Percentiles rank a stretch among this genome's conserved stretches.
These are phyloP conservation scores for Phania funesta DNA, from an alignment of 2,888 invertebrate species.

Conservation along the genomic window DNA sequence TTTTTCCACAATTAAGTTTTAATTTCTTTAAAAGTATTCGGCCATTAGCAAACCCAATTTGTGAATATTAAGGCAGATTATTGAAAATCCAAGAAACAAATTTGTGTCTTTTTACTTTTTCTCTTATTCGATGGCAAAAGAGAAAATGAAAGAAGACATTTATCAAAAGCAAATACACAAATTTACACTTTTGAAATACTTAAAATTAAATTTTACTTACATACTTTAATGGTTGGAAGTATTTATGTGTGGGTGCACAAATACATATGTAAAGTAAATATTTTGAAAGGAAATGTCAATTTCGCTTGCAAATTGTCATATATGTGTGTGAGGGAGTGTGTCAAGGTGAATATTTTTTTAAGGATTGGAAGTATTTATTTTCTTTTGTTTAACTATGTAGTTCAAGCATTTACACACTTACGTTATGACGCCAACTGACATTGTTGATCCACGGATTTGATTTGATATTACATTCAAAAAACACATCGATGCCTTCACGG, in stretches of 20 bases:
- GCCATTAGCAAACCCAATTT: constrained; percentile 46
- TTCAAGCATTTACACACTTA: constrained; percentile 82
- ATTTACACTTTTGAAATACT: too few species aligned
- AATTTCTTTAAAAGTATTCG: constrained; percentile 35
- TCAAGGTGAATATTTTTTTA: too few species aligned
- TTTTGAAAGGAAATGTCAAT: too few species aligned
- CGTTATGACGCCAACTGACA: constrained; percentile 89
- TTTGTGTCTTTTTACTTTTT: not conserved
- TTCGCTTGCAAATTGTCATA: too few species aligned
- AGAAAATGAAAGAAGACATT: not conserved
- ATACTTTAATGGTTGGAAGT: too few species aligned
- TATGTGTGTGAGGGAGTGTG: too few species aligned
- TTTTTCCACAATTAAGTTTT: constrained; percentile 36
- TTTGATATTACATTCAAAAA: constrained; percentile 94
- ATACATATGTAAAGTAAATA: too few species aligned
- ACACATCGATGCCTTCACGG: constrained; percentile 93
- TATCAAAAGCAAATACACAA: not conserved
- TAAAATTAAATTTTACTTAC: too few species aligned
- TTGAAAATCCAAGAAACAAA: constrained; percentile 35
- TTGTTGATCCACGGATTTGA: constrained; percentile 92
- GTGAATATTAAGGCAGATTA: constrained; percentile 42
- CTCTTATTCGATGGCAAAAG: not conserved
- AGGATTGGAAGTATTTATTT: too few species aligned
- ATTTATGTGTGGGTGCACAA: too few species aligned
- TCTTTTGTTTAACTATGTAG: too few species aligned